A percentile compares a stretch with the other conserved stretches of the same genome.
These are phyloP conservation scores for Emydocephalus ijimae DNA, from an alignment of 2,113 vertebrate genomes.

Conservation along the genomic window DNA sequence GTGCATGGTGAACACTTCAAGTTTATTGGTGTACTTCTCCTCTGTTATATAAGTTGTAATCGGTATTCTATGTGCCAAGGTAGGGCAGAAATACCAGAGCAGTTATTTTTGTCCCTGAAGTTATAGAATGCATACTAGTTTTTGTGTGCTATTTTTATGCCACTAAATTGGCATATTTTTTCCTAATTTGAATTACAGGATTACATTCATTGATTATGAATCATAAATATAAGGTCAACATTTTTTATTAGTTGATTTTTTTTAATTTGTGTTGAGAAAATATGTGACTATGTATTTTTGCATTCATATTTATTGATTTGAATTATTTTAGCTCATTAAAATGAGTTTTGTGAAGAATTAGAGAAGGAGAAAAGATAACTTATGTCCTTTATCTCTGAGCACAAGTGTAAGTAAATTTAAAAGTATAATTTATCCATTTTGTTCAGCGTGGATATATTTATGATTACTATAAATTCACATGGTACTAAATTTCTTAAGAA, in stretches of 20 bases:
- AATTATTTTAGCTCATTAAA: background rate
- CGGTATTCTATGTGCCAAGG: background rate
- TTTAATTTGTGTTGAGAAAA: background rate
- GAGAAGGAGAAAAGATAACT: too few relatives aligned
- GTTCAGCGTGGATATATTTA: background rate
- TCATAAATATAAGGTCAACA: slow-evolving; percentile 41
- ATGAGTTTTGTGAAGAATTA: too few relatives aligned
- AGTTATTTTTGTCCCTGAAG: slow-evolving; percentile 41
- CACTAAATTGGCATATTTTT: slow-evolving; percentile 3
- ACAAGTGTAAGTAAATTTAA: too few relatives aligned
- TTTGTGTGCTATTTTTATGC: too few relatives aligned
- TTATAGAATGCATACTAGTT: too few relatives aligned
- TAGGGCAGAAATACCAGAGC: background rate
- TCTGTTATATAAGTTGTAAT: background rate
- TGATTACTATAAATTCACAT: background rate
- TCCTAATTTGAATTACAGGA: slow-evolving; percentile 43
- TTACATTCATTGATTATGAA: slow-evolving; percentile 29
- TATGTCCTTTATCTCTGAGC: background rate
- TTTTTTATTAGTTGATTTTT: slow-evolving; percentile 2
- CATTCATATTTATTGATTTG: background rate
- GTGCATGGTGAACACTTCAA: too few relatives aligned
- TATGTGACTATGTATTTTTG: background rate
- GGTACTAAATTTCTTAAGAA: background rate
- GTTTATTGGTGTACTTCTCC: too few relatives aligned
- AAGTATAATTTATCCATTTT: background rate